phyloP scores from a whole-genome alignment of 2,113 vertebrate genomes.

The Paramisgurnus dabryanus region DNA sequence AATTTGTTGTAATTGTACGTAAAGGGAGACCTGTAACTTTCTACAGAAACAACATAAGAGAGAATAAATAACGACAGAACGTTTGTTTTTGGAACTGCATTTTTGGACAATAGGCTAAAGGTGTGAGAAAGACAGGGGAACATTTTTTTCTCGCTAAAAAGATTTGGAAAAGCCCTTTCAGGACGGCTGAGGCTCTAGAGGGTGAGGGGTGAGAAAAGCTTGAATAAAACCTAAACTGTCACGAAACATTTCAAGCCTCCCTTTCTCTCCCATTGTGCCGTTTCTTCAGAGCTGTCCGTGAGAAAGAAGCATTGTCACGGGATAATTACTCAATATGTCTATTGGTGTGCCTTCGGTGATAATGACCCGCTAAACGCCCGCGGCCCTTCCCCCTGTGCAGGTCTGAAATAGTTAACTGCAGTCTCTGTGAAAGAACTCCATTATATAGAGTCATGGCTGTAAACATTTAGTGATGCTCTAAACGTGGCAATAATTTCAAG shows the following conservation, averaged over 20 bases:
- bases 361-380: conserved; percentile 38
- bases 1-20: neutral
- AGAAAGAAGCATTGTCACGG: conserved; percentile 46
- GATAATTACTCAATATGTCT: conserved; percentile 49
- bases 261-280: conserved; percentile 46
- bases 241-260: conserved; percentile 50
- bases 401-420: conserved; percentile 40
- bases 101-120: neutral
- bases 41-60: neutral
- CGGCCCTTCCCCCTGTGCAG: conserved; percentile 46
- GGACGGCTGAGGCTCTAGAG: neutral
- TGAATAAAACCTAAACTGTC: conserved; percentile 46
- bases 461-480: conserved; percentile 35
- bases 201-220: conserved; percentile 29
- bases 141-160: neutral
- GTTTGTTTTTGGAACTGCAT: neutral
- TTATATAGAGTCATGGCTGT: conserved; percentile 30
- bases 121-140: neutral
- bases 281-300: conserved; percentile 28
- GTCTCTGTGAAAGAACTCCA: conserved; percentile 13
- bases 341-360: conserved; percentile 29
- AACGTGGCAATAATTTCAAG: conserved; percentile 34
- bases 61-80: neutral
- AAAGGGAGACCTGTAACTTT: neutral
- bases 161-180: conserved; percentile 44